A percentile compares a stretch with the other conserved stretches of the same genome.
Conservation (phyloP, 2,888 invertebrate genomes). For the Drosophila vallismaia region DNA sequence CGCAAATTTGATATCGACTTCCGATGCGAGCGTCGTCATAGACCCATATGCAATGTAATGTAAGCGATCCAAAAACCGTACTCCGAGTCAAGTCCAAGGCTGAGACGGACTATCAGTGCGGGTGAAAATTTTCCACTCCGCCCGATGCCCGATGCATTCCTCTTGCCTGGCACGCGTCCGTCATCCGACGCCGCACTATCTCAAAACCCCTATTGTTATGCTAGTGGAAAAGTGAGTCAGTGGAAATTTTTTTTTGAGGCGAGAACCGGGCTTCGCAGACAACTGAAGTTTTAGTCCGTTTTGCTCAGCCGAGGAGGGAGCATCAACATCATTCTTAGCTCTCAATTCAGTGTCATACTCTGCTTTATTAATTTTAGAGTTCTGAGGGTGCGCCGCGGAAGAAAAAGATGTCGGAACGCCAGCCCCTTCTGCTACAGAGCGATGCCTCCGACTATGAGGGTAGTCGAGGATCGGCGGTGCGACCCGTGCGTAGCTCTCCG, state of each 20-base stretch:
- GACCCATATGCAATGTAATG: slow-evolving; percentile 26
- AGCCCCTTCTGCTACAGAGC: slow-evolving; percentile 86
- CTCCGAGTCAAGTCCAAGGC: slow-evolving; percentile 49
- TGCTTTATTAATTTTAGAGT: slow-evolving; percentile 47
- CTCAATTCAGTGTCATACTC: slow-evolving; percentile 1
- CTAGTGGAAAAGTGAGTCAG: slow-evolving; percentile 55
- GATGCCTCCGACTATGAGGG: slow-evolving; percentile 77
- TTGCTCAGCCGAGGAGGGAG: slow-evolving; percentile 44
- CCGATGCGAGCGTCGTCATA: slow-evolving; percentile 5
- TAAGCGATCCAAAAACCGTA: slow-evolving; percentile 25
- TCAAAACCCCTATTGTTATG: slow-evolving; percentile 52
- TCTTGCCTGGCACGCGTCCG: slow-evolving; percentile 13
- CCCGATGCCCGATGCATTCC: background rate
- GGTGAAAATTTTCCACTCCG: slow-evolving; percentile 41
- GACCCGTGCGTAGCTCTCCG: slow-evolving; percentile 84
- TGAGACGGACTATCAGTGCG: slow-evolving; percentile 29
- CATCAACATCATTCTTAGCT: slow-evolving; percentile 21
- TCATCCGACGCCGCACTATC: slow-evolving; percentile 33
- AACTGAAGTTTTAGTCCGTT: slow-evolving; percentile 53
- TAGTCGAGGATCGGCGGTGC: slow-evolving; percentile 52
- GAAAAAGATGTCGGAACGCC: slow-evolving; percentile 88
- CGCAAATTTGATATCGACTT: slow-evolving; percentile 57
- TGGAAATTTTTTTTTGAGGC: slow-evolving; percentile 61
- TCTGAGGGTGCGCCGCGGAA: slow-evolving; percentile 56
- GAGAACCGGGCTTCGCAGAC: slow-evolving; percentile 46